Conservation (phyloP, 2,113 vertebrate genomes). For the Dendrocopos noguchii region DNA sequence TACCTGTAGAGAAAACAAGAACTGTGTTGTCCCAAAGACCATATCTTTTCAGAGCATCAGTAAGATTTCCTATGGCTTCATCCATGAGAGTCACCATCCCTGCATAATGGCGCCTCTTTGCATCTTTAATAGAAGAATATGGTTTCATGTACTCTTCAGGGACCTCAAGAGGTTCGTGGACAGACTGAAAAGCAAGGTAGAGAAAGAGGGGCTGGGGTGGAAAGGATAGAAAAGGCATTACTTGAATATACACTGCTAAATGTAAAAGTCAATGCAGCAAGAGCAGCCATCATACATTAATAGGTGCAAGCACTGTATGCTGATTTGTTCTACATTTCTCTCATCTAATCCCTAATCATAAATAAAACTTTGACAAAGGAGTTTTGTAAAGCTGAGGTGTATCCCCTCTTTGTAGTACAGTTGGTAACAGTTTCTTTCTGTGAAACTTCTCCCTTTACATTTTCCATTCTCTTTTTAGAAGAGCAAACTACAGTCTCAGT, state of each 20-base stretch:
- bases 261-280: neutral
- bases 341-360: neutral
- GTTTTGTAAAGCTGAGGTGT: neutral
- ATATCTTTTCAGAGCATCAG: slow-evolving; percentile 74
- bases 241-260: neutral
- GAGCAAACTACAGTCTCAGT: neutral
- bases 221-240: neutral
- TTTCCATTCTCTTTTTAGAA: neutral
- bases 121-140: slow-evolving; percentile 86
- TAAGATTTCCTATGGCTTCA: slow-evolving; percentile 94
- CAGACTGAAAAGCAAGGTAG: slow-evolving; percentile 91
- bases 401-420: neutral
- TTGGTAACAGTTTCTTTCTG: neutral
- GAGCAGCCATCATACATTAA: neutral
- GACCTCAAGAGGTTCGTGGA: slow-evolving; percentile 90
- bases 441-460: neutral
- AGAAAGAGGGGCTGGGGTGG: slow-evolving; percentile 91
- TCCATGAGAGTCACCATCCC: slow-evolving; percentile 96
- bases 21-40: slow-evolving; percentile 92
- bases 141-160: slow-evolving; percentile 84
- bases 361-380: neutral
- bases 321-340: neutral
- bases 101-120: slow-evolving; percentile 81
- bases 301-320: neutral
- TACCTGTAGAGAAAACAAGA: slow-evolving; percentile 95